Evolutionary conservation across 2,888 invertebrate species (phyloP).

Genomic region (Stenchaetothrips biformis): DNA sequence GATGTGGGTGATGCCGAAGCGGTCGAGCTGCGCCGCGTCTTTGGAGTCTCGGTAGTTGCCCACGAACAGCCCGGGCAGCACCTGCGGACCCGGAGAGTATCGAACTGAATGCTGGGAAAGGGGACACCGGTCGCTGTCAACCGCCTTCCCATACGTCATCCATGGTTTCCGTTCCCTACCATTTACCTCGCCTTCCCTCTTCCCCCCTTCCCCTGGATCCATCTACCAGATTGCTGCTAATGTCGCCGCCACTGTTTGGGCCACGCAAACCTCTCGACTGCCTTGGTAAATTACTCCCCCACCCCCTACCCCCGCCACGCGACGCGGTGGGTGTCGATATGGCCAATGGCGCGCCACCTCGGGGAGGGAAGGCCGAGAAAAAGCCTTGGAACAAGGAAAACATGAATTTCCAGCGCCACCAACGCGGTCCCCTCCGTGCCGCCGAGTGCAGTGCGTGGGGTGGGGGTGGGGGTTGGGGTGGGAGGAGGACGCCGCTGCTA

Average conservation of each 20-base stretch:
- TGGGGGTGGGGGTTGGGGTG: background rate
- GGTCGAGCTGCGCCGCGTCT: conserved; percentile 80
- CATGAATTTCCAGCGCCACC: no score
- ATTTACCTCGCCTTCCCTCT: background rate
- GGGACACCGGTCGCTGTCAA: background rate
- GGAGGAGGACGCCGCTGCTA: background rate
- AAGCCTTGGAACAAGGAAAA: no score
- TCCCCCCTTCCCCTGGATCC: background rate
- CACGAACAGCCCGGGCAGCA: conserved; percentile 89
- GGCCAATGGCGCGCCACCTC: no score
- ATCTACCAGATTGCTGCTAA: conserved; percentile 6
- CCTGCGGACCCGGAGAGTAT: conserved; percentile 54
- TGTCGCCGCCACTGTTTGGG: background rate
- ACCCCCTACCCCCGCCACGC: background rate
- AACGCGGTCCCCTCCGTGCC: no score
- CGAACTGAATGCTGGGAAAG: conserved; percentile 18
- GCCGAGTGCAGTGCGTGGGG: background rate
- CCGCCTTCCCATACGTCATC: background rate
- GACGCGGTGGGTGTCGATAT: no score
- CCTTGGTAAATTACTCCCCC: background rate
- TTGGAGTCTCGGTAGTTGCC: conserved; percentile 95
- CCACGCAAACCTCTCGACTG: background rate
- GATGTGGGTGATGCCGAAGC: conserved; percentile 90
- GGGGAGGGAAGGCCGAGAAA: no score
- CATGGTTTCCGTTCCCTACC: background rate